Base-by-base conservation (phyloP, 2,797 vertebrate species). In the Falco biarmicus region DNA sequence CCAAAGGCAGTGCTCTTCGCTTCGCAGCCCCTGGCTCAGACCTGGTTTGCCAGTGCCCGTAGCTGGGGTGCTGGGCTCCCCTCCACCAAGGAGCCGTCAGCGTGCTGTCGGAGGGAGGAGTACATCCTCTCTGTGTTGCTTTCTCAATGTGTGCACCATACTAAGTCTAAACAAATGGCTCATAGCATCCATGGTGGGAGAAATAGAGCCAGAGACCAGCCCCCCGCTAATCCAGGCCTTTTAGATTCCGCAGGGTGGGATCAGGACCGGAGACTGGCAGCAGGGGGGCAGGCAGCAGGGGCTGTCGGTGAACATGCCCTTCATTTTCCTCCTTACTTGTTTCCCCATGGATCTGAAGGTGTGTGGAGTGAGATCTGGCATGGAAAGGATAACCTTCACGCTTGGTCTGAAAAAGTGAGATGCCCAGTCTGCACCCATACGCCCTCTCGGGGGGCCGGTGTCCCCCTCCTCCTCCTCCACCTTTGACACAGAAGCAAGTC, bases 81-180 rank as follows among this genome's bases (percentile, higher is more conserved):
- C 31, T 51, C 28, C 39, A 1, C 31, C 31, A 21, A 15, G 32
- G 73, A 43, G 13, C 32, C 47, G 20, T 54, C 66, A 39, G 21
- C 9, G 15, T 50, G 13, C 74, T 65, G 59, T 21, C 50, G 50
- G 57, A 65, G 66, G 34, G 51, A 83, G 64, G 32, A 64, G 14
- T 39, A 11, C 0, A 0, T 74, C 6, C 19, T 71, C 57, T 20
- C 1, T 21, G 0, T 6, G 0, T 73, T 69, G 43, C 47, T 89
- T 82, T 84, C 15, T 59, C 22, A 3, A 59, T 80, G 45, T n/a
- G 17, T 85, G 48, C 19, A 59, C 54, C 71, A 0, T 53, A 22
- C 22, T 11, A 6, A 64, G 31, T 60, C 57, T 43, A 51, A 66
- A 39, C 15, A 31, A 41, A 45, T 24, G 56, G 54, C 41, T 87